Conservation (phyloP, 2,888 invertebrate genomes). For the Eristalinus aeneus region DNA sequence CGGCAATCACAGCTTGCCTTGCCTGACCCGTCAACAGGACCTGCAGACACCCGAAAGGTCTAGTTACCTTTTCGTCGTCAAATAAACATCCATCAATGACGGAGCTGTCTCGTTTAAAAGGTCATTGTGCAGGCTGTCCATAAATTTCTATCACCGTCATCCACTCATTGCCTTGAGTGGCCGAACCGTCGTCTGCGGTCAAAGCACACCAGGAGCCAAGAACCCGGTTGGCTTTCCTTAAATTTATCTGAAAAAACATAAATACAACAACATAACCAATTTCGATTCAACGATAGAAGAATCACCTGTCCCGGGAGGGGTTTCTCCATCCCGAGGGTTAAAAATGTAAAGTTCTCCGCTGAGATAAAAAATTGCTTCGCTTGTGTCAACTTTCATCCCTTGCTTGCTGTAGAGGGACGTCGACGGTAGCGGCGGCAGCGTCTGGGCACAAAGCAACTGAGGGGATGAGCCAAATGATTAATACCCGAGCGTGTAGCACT, state of each 20-base stretch:
- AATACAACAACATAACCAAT: not conserved
- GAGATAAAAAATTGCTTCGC: slow-evolving; percentile 32
- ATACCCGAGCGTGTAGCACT: slow-evolving; percentile 13
- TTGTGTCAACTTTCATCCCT: slow-evolving; percentile 33
- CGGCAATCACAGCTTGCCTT: not conserved
- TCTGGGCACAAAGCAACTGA: not conserved
- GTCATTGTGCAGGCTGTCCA: not conserved
- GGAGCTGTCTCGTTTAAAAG: not conserved
- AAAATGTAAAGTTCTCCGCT: not conserved
- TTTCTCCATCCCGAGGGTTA: not conserved
- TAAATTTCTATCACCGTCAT: not conserved
- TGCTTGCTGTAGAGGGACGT: not conserved
- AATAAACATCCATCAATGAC: not conserved
- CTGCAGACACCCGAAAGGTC: not conserved
- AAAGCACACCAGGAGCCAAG: not conserved
- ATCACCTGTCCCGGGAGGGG: not conserved
- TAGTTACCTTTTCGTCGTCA: not conserved
- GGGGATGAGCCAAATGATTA: slow-evolving; percentile 19
- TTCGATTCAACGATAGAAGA: not conserved
- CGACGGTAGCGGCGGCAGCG: not conserved
- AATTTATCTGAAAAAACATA: not conserved
- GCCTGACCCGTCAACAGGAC: not conserved
- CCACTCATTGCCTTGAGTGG: not conserved
- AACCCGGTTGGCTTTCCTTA: not conserved
- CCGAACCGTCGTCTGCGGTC: not conserved